Evolutionary conservation across 1,140 invertebrate species (phyloP), one percentile per base, ranked within the genome.

Genomic region (Nephila pilipes): DNA sequence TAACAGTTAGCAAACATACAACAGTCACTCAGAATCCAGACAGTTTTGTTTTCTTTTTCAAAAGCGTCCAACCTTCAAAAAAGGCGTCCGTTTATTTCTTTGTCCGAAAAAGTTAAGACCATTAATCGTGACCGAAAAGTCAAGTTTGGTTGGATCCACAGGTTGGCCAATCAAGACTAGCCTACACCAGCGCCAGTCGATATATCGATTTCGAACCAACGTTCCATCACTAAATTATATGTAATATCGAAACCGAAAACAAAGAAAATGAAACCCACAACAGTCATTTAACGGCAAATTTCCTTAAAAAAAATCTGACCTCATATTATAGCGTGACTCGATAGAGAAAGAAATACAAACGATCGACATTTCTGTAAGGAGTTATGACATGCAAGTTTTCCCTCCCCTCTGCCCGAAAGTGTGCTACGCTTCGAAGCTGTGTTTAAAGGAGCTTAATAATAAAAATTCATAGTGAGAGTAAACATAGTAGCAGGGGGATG

Each of bases 141-240:
- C 25, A 75, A 32, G 69, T 75, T 75, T 75, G 32, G 69, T 75
- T 32, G 25, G 69, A 75, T 75, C 69, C 32, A 81, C 80, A 81
- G 80, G 80, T 81, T 54, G 80, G 57, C 36, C 57, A 55, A 65
- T 54, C 36, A 65, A 36, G 25, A 87, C 55, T 8, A 60, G 25
- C 85, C 22, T 36, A 65, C 60, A 87, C 54, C 20, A 58, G 57
- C 69, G 54, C 46, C 54, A 38, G 60, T 89, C 87, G 69, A 89
- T 89, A 57, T 89, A 89, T 89, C 65, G 87, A 89, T 89, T 57
- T 22, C 8, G 65, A 0, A 18, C n/a, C 25, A 79, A 32, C 87
- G 87, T 89, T 89, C 87, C 87, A 75, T 57, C 54, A 79, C 87
- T 89, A 79, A 89, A 89, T 89, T 75, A 89, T 54, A 89, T 80